Percentiles rank a stretch among this genome's conserved stretches.
phyloP scores from a whole-genome alignment of 2,797 vertebrate genomes.

The Gobionotothen gibberifrons region DNA sequence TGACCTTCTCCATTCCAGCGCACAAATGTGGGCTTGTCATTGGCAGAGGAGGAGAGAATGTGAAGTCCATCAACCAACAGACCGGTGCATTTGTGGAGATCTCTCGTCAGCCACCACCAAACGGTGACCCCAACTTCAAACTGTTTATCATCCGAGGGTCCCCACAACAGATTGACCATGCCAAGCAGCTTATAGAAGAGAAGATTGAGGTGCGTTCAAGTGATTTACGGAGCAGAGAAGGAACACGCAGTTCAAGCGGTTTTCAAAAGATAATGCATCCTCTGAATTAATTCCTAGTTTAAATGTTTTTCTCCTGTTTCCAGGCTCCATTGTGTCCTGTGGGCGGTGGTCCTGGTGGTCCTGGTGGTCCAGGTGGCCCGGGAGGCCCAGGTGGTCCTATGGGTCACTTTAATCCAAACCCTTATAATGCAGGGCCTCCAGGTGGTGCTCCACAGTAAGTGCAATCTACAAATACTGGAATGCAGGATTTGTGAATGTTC shows the following conservation, averaged over 20 bases:
- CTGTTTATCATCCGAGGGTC: conserved; percentile 93
- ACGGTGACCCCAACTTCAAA: conserved; percentile 95
- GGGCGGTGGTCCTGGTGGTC: conserved; percentile 81
- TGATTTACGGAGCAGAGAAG: accelerated
- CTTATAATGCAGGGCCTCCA: conserved; percentile 92
- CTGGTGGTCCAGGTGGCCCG: conserved; percentile 55
- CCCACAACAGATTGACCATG: conserved; percentile 95
- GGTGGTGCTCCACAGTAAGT: conserved; percentile 93
- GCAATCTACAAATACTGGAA: background rate
- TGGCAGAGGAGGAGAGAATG: conserved; percentile 93
- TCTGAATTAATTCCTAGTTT: background rate
- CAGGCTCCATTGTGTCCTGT: conserved; percentile 93
- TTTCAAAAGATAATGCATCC: background rate
- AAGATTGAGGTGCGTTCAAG: conserved; percentile 90
- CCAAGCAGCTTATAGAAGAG: conserved; percentile 97
- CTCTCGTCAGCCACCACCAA: conserved; percentile 92
- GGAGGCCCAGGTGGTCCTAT: conserved; percentile 88
- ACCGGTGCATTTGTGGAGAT: conserved; percentile 96
- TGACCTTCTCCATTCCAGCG: conserved; percentile 94
- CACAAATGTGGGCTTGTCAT: conserved; percentile 96
- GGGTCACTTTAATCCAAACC: conserved; percentile 94
- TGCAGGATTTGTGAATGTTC: too few relatives aligned
- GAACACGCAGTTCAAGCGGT: background rate
- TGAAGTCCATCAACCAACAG: conserved; percentile 96
- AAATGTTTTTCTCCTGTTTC: background rate